Evolutionary conservation across 2,888 invertebrate species (phyloP).

Genomic region (Leptogaster cylindrica): DNA sequence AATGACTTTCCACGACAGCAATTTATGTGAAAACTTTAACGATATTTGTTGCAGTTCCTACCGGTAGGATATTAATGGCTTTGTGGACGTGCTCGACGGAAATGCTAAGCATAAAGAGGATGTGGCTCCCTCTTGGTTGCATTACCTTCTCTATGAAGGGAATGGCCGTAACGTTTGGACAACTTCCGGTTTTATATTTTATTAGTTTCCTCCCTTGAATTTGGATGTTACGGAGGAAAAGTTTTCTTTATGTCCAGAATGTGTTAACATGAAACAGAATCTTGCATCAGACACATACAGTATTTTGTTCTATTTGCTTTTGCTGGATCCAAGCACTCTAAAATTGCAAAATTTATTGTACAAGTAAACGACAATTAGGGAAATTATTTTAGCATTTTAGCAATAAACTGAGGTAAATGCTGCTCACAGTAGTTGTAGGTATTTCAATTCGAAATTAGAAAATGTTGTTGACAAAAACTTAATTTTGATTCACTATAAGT

Average conservation of each 20-base stretch:
- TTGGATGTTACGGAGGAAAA: conserved; percentile 16
- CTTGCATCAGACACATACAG: not conserved
- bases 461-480: too few relatives aligned
- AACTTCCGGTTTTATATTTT: conserved; percentile 35
- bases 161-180: conserved; percentile 36
- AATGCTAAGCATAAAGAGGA: conserved; percentile 48
- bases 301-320: not conserved
- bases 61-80: conserved; percentile 51
- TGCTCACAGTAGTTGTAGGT: too few relatives aligned
- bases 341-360: too few relatives aligned
- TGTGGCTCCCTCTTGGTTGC: conserved; percentile 27
- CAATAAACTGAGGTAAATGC: too few relatives aligned
- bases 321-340: not conserved
- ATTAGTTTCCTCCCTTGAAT: conserved; percentile 29
- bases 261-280: conserved; percentile 16
- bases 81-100: conserved; percentile 51
- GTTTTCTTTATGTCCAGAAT: conserved; percentile 1
- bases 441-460: too few relatives aligned
- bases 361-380: too few relatives aligned
- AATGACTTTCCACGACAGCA: conserved; percentile 53
- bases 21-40: conserved; percentile 60
- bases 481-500: too few relatives aligned
- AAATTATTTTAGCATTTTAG: too few relatives aligned
- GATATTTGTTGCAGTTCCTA: conserved; percentile 55
- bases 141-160: conserved; percentile 4